These are phyloP conservation scores for Entelurus aequoreus DNA, from an alignment of 2,113 vertebrate species.

Conservation along the genomic window DNA sequence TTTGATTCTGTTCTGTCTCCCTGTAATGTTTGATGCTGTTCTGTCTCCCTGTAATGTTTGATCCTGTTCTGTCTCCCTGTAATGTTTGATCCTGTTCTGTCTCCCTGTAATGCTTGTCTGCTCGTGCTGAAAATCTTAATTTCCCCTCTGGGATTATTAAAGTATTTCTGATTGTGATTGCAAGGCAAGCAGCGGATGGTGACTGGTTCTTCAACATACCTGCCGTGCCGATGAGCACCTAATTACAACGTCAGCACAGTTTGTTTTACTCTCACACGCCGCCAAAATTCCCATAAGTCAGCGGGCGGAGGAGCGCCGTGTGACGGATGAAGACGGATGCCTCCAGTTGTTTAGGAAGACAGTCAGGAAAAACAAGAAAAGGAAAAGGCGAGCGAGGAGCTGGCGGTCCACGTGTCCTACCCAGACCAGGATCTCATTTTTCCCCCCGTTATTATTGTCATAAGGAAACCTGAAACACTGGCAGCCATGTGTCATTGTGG, in stretches of 20 bases:
- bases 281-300: slow-evolving; percentile 11
- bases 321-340: slow-evolving; percentile 6
- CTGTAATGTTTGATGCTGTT: too few species aligned
- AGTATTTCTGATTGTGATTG: too few species aligned
- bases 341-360: neutral
- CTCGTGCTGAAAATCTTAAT: too few species aligned
- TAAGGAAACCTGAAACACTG: slow-evolving; percentile 42
- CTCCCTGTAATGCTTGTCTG: too few species aligned
- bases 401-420: slow-evolving; percentile 35
- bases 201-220: slow-evolving; percentile 2
- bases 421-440: slow-evolving; percentile 34
- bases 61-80: too few species aligned
- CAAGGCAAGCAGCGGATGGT: too few species aligned
- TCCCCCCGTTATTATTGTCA: slow-evolving; percentile 55
- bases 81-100: too few species aligned
- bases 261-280: neutral
- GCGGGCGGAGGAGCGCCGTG: neutral
- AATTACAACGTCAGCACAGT: neutral
- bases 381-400: slow-evolving; percentile 1
- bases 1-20: too few species aligned
- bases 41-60: too few species aligned
- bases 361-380: neutral
- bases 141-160: too few species aligned
- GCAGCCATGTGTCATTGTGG: slow-evolving; percentile 51
- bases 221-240: slow-evolving; percentile 6